Percentiles rank a stretch among this genome's conserved stretches.
Evolutionary conservation across 2,797 vertebrate genomes (phyloP).

Genomic region (Dendrocincla fuliginosa): DNA sequence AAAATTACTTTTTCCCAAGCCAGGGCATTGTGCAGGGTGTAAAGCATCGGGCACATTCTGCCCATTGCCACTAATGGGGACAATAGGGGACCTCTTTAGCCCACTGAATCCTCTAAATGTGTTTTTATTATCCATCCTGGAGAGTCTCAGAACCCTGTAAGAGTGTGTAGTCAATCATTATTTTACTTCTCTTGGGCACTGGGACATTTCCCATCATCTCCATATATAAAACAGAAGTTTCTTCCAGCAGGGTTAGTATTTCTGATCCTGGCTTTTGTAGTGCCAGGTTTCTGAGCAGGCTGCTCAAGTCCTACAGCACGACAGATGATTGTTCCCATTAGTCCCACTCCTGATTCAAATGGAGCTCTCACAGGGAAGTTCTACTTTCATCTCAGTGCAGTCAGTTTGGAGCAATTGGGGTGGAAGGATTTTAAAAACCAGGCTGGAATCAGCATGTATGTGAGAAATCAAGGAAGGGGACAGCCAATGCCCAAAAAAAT

Average conservation of each 20-base stretch:
- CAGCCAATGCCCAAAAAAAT: not conserved
- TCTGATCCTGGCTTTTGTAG: not conserved
- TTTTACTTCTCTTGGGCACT: not conserved
- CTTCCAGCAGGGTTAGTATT: not conserved
- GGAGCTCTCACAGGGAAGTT: not conserved
- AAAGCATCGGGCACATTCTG: not conserved
- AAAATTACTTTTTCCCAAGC: not conserved
- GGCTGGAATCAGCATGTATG: not conserved
- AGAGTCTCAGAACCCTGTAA: not conserved
- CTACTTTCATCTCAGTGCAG: not conserved
- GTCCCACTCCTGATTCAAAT: not conserved
- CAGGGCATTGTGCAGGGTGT: not conserved
- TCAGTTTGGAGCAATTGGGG: not conserved
- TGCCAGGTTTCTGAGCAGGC: not conserved
- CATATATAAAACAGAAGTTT: not conserved
- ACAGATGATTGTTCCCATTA: not conserved
- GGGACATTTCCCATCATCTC: not conserved
- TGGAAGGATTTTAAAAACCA: not conserved
- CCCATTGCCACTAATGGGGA: not conserved
- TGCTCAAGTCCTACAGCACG: not conserved
- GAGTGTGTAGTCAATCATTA: not conserved
- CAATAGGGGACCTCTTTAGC: not conserved
- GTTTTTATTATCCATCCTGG: not conserved
- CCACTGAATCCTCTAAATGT: not conserved
- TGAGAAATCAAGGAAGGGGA: not conserved